Base-by-base conservation (phyloP, 2,888 invertebrate species). In the Unio delphinus region DNA sequence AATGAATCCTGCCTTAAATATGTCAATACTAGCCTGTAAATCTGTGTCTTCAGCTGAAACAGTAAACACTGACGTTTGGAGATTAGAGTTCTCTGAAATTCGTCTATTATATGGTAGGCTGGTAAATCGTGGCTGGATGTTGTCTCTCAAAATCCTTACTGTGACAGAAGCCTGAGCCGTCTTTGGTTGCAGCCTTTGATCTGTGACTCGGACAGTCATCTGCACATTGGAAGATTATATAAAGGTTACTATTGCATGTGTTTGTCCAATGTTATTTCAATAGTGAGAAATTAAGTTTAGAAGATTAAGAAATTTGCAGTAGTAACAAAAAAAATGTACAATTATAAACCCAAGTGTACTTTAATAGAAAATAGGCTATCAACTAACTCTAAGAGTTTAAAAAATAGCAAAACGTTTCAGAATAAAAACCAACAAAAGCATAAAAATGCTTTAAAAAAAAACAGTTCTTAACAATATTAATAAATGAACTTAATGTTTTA, bases 151-250 rank as follows among this genome's bases (percentile, higher is more conserved):
- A 7, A 74, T 71, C 60, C 2, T 67, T 4, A 74, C 55, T 20
- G 17, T 57, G 18, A 73, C 70, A 63, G 23, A 45, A 54, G 65
- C 73, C 5, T 23, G 45, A 11, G 57, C 57, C 7, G 17, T 34
- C 34, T 70, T 73, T 55, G 70, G 11, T 45, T 45, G 45, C 45
- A 11, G 45, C 45, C 15, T 26, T 65, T 75, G 75, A 60, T 68
- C 66, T 30, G 69, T 65, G 15, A 70, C 79, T 11, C 54, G 23
- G 3, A 78, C 70, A 23, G 28, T 70, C 74, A 78, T 68, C 78
- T 78, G 62, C 11, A 69, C 64, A 63, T 3, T 26, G 6, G 55
- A 5, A 66, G 55, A 28, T 23, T 18, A 45, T 63, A 45, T 18
- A 55, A 17, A n/a, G 20, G 0, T 30, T 45, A 45, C 45, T 45